These are phyloP conservation scores for Columbina picui DNA, from an alignment of 2,113 vertebrate species.

Conservation along the genomic window DNA sequence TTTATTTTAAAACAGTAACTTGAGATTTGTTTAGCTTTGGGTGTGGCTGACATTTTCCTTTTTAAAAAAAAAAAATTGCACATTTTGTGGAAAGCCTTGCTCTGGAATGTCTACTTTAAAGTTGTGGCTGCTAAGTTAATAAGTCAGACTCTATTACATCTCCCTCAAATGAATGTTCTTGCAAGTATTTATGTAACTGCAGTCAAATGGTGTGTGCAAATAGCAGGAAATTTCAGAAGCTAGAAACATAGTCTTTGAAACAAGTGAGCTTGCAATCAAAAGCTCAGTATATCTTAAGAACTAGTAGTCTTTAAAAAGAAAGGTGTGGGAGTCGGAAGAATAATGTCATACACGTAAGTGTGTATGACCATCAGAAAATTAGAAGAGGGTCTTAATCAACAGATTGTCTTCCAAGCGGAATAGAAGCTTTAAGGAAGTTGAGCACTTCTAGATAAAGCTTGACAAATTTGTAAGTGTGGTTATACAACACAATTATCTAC, in stretches of 20 bases:
- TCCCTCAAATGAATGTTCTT: not conserved
- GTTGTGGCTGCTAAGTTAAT: not conserved
- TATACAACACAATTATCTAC: not conserved
- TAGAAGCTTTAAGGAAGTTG: not conserved
- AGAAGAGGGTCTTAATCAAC: not conserved
- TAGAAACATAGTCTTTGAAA: not conserved
- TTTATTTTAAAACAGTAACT: slow-evolving; percentile 37
- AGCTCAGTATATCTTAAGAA: not conserved
- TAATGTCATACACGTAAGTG: not conserved
- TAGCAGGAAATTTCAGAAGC: not conserved
- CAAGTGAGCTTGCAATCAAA: not conserved
- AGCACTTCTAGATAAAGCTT: not conserved
- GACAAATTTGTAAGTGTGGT: not conserved
- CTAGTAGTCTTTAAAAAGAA: not conserved
- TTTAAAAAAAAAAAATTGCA: not conserved
- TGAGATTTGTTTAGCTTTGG: slow-evolving; percentile 30
- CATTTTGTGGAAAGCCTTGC: slow-evolving; percentile 17
- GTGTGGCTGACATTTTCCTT: slow-evolving; percentile 41
- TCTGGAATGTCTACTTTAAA: slow-evolving; percentile 33
- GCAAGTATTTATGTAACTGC: slow-evolving; percentile 11
- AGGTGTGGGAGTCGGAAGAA: not conserved
- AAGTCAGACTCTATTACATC: not conserved
- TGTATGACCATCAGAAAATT: not conserved
- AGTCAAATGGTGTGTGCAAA: not conserved
- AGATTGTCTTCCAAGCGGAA: not conserved